A percentile compares a stretch with the other conserved stretches of the same genome.
phyloP scores from a whole-genome alignment of 2,888 invertebrate genomes.

The Petrolisthes cinctipes region DNA sequence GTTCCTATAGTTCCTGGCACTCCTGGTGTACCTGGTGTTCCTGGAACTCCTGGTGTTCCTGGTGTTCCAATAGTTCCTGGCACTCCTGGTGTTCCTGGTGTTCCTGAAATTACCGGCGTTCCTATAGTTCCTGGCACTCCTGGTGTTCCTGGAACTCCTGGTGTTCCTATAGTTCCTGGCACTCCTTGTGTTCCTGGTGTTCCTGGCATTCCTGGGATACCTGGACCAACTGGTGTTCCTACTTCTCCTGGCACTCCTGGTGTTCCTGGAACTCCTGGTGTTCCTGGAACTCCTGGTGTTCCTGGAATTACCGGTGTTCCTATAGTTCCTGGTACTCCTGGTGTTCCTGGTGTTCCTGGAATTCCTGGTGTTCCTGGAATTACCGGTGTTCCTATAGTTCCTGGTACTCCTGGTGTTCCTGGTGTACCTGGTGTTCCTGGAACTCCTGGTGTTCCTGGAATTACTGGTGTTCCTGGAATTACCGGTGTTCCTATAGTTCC shows the following conservation, averaged over 20 bases:
- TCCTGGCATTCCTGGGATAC: not conserved
- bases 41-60: slow-evolving; percentile 1
- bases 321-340: not conserved
- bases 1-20: not conserved
- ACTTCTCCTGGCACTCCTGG: not conserved
- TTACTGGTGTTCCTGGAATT: slow-evolving; percentile 5
- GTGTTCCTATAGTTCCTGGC: not conserved
- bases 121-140: not conserved
- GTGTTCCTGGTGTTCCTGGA: not conserved
- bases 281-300: not conserved
- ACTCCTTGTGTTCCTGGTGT: not conserved
- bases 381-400: not conserved
- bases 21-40: not conserved
- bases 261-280: not conserved
- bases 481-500: not conserved
- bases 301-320: slow-evolving; percentile 20
- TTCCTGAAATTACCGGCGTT: not conserved
- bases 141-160: not conserved
- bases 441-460: not conserved
- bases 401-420: slow-evolving; percentile 8
- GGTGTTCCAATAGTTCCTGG: slow-evolving; percentile 5
- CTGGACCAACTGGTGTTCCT: not conserved
- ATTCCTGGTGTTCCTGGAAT: not conserved
- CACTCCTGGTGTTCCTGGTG: not conserved
- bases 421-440: slow-evolving; percentile 7